Evolutionary conservation across 2,888 invertebrate species (phyloP), one percentile per base, ranked within the genome.

Genomic region (Laothoe populi): DNA sequence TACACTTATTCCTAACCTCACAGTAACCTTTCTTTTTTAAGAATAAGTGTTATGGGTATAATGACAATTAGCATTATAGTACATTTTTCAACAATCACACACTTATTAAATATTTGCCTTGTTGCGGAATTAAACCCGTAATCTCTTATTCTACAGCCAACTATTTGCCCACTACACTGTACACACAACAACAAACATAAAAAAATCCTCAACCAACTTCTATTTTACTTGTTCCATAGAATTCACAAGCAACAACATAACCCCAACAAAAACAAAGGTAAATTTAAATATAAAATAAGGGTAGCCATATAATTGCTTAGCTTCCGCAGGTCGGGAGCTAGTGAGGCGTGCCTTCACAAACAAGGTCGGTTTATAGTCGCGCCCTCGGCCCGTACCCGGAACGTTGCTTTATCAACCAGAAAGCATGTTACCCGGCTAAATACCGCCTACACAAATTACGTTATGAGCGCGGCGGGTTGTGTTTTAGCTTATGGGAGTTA

Each of bases 311-410:
- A 60, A 60, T 61, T 61, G 60, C 49, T 53, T 42, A 42, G 53
- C 40, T 61, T 61, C 49, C 24, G 53, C 53, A 53, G 53, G 53
- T 53, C 19, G 42, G 53, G 11, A 45, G 46, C 11, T 53, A 61
- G 60, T 61, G 53, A 61, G 60, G 48, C 60, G 60, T 16, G 53
- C 16, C 64, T n/a, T 46, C 60, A 35, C 46, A 60, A 60, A 60
- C 46, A 35, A 35, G 23, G 10, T n/a, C 70, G 68, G 68, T 70
- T 70, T 68, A 71, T 68, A 64, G 61, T 59, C 62, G 64, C 57
- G 57, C 48, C 31, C 40, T 38, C 38, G 8, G 38, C 38, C 46
- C 21, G 40, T 10, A 38, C 42, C 45, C 19, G 23, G 2, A 19
- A 8, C 44, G 59, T 63, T 63, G 59, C 48, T 67, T 66, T 63